A percentile compares a stretch with the other conserved stretches of the same genome.
Conservation (phyloP, 1,140 invertebrate genomes). For the Muscidifurax raptorellus region DNA sequence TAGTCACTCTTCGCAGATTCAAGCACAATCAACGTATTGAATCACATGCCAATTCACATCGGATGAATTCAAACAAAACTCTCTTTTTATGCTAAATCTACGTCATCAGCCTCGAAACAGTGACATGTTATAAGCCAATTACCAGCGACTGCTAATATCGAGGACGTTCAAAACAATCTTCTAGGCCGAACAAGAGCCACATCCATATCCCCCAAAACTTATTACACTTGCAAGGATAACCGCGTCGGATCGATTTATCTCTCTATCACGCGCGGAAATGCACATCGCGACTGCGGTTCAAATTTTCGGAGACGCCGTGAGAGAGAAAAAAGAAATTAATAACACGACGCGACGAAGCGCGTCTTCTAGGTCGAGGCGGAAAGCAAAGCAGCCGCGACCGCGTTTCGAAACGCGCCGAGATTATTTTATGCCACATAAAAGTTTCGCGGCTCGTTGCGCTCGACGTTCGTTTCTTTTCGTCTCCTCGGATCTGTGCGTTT, state of each 20-base stretch:
- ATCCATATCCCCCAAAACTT: background rate
- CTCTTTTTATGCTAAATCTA: too few relatives aligned
- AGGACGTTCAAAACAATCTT: background rate
- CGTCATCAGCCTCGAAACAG: background rate
- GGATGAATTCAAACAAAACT: too few relatives aligned
- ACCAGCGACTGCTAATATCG: background rate
- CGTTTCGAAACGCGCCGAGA: slow-evolving; percentile 26
- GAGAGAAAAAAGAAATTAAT: background rate
- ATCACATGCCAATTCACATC: too few relatives aligned
- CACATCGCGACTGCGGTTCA: background rate
- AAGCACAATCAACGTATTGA: too few relatives aligned
- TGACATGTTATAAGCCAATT: background rate
- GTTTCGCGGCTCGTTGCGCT: background rate
- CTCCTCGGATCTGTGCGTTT: background rate
- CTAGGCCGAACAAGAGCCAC: background rate
- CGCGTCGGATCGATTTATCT: background rate
- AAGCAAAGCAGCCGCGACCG: slow-evolving; percentile 12
- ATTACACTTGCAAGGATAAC: background rate
- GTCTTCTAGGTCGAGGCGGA: slow-evolving; percentile 22
- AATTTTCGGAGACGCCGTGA: background rate
- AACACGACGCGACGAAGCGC: background rate
- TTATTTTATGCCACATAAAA: slow-evolving; percentile 29
- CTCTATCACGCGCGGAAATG: background rate
- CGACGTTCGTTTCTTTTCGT: background rate
- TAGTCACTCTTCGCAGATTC: too few relatives aligned